Evolutionary conservation across 2,888 invertebrate species (phyloP).

Genomic region (Colostygia pectinataria): DNA sequence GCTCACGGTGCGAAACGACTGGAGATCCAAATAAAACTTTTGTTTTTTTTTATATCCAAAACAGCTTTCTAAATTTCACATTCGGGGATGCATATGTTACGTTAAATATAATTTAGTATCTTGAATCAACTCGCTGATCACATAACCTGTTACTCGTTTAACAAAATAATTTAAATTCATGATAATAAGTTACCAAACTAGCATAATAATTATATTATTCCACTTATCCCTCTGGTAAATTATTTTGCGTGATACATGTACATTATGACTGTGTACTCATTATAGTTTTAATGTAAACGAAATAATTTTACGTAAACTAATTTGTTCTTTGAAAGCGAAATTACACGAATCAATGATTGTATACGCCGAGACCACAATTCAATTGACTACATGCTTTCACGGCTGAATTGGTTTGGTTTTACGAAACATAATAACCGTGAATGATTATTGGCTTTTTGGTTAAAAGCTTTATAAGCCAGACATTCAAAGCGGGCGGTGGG

Average conservation of each 20-base stretch:
- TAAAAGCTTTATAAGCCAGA: constrained; percentile 6
- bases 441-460: constrained; percentile 34
- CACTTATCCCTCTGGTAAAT: neutral
- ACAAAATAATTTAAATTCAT: no score
- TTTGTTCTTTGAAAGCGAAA: constrained; percentile 34
- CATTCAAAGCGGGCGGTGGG: neutral
- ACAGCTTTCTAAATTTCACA: no score
- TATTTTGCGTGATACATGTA: constrained; percentile 6
- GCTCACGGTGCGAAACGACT: no score
- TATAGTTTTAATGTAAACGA: constrained; percentile 6
- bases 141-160: no score
- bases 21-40: neutral
- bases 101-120: no score
- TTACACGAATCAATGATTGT: constrained; percentile 48
- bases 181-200: no score
- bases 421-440: constrained; percentile 28
- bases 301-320: constrained; percentile 28
- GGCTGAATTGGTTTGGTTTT: constrained; percentile 42
- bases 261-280: neutral
- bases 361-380: constrained; percentile 49
- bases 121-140: no score
- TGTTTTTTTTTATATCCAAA: neutral
- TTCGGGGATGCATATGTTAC: no score
- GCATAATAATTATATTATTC: constrained; percentile 5
- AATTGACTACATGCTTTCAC: constrained; percentile 48